phyloP scores from a whole-genome alignment of 2,888 invertebrate species.

The Apamea epomidion region DNA sequence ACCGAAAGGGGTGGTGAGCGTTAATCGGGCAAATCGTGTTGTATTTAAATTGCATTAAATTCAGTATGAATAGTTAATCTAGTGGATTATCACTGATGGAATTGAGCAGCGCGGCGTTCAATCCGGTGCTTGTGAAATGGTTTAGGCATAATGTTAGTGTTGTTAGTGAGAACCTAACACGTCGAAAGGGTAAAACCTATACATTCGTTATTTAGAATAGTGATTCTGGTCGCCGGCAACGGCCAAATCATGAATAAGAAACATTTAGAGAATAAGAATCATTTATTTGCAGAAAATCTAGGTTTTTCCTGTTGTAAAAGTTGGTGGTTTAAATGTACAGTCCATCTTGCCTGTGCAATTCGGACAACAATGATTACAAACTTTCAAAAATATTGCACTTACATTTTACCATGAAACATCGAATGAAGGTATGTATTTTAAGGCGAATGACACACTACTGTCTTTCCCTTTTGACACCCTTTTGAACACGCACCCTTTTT shows the following conservation, averaged over 20 bases:
- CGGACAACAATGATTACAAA: no score
- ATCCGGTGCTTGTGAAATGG: constrained; percentile 15
- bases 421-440: not conserved
- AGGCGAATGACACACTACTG: no score
- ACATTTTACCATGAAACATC: not conserved
- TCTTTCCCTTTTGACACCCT: no score
- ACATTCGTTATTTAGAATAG: not conserved
- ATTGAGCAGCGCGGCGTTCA: constrained; percentile 12
- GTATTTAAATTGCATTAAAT: constrained; percentile 47
- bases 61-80: constrained; percentile 48
- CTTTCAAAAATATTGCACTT: no score
- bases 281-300: no score
- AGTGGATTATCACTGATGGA: constrained; percentile 47
- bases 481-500: no score
- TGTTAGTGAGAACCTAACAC: not conserved
- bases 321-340: no score
- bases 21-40: constrained; percentile 45
- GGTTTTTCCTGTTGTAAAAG: no score
- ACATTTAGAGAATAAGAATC: no score
- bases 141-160: not conserved
- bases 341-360: no score
- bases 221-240: not conserved
- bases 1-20: constrained; percentile 30
- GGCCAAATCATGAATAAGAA: not conserved
- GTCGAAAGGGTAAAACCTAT: not conserved